Evolutionary conservation across 2,113 vertebrate species (phyloP).

Genomic region (Periophthalmus modestus): DNA sequence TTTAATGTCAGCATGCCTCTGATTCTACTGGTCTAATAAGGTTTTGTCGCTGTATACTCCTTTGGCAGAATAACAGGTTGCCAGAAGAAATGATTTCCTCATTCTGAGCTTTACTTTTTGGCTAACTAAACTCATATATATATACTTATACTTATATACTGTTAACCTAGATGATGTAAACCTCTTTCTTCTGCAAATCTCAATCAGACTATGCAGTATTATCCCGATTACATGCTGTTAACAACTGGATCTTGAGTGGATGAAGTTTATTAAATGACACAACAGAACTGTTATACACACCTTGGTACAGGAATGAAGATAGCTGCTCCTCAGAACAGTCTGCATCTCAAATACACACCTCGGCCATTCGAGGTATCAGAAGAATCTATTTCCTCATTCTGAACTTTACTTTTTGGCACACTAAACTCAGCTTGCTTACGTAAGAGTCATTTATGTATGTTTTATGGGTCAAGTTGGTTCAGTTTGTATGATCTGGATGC

Average conservation of each 20-base stretch:
- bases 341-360: background rate
- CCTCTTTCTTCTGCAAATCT: constrained; percentile 62
- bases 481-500: too few relatives aligned
- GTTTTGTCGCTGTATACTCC: background rate
- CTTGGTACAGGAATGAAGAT: constrained; percentile 45
- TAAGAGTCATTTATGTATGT: background rate
- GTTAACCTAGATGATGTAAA: constrained; percentile 86
- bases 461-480: too few relatives aligned
- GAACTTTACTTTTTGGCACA: too few relatives aligned
- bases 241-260: background rate
- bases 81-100: background rate
- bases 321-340: background rate
- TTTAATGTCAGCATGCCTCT: too few relatives aligned
- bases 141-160: too few relatives aligned
- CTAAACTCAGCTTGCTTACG: too few relatives aligned
- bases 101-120: background rate
- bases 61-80: background rate
- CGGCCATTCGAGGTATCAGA: too few relatives aligned
- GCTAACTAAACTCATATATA: background rate
- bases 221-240: background rate
- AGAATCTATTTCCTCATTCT: too few relatives aligned
- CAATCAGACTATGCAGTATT: constrained; percentile 17
- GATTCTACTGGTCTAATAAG: background rate
- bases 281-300: constrained; percentile 21
- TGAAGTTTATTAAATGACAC: background rate